Conservation (phyloP, 2,888 invertebrate species). For the Morpho deidamia region DNA sequence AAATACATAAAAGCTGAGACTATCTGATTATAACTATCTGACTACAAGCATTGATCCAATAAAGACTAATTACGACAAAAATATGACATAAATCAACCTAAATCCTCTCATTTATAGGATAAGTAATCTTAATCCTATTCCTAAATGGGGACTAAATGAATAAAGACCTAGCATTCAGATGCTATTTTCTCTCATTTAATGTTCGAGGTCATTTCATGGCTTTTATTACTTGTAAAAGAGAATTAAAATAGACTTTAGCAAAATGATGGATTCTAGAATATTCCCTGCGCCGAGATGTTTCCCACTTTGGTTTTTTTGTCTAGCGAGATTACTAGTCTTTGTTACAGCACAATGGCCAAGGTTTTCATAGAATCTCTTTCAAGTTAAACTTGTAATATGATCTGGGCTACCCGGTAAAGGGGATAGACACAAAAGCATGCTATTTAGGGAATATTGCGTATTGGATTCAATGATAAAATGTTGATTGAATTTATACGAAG, state of each 20-base stretch:
- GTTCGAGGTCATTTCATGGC: conserved; percentile 18
- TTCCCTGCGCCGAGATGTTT: conserved; percentile 4
- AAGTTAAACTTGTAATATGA: conserved; percentile 3
- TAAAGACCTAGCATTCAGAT: too few species aligned
- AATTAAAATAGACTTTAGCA: conserved; percentile 15
- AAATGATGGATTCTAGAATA: conserved; percentile 14
- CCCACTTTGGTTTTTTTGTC: conserved; percentile 7
- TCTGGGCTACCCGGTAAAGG: neutral
- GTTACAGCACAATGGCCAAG: conserved; percentile 1
- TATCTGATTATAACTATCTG: too few species aligned
- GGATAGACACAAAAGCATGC: neutral
- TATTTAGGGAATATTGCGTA: neutral
- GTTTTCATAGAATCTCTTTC: conserved; percentile 6
- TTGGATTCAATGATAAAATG: neutral
- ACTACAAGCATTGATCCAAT: too few species aligned
- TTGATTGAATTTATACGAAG: too few species aligned
- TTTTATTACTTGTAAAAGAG: conserved; percentile 24
- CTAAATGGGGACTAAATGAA: too few species aligned
- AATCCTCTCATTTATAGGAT: too few species aligned
- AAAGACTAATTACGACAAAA: too few species aligned
- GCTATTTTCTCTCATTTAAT: conserved; percentile 13
- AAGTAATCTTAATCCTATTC: too few species aligned
- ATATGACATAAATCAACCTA: too few species aligned
- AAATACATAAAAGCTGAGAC: too few species aligned
- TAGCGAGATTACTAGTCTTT: conserved; percentile 5